Percentiles rank a stretch among this genome's conserved stretches.
Evolutionary conservation across 1,140 invertebrate species (phyloP).

Genomic region (Oncopeltus fasciatus): DNA sequence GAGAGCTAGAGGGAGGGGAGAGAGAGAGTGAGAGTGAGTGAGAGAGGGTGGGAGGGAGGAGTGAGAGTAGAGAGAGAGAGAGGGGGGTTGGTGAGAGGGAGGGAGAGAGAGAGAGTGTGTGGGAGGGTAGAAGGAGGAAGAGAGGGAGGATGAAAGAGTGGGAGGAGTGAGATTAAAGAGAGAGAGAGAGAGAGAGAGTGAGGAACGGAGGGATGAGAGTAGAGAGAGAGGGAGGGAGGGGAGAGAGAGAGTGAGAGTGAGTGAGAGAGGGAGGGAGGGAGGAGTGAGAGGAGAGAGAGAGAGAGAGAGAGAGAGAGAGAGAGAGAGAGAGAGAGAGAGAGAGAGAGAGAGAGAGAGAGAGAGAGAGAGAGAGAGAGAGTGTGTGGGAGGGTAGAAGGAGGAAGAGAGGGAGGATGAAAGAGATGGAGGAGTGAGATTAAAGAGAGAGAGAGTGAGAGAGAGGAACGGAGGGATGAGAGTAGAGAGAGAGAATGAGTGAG

Average conservation of each 20-base stretch:
- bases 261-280: neutral
- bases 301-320: slow-evolving; percentile 9
- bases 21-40: slow-evolving; percentile 9
- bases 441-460: neutral
- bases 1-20: slow-evolving; percentile 15
- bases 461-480: neutral
- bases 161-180: slow-evolving; percentile 9
- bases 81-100: slow-evolving; percentile 10
- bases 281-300: neutral
- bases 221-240: neutral
- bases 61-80: slow-evolving; percentile 5
- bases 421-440: neutral
- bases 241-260: neutral
- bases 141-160: slow-evolving; percentile 17
- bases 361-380: neutral
- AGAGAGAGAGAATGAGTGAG: neutral
- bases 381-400: neutral
- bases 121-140: slow-evolving; percentile 11
- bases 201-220: neutral
- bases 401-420: too few species aligned
- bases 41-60: neutral
- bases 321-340: slow-evolving; percentile 15
- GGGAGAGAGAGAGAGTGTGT: slow-evolving; percentile 17
- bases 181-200: slow-evolving; percentile 7
- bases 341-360: slow-evolving; percentile 12